Evolutionary conservation across 2,113 vertebrate genomes (phyloP), one percentile per base, ranked within the genome.

Genomic region (Xiphias gladius): DNA sequence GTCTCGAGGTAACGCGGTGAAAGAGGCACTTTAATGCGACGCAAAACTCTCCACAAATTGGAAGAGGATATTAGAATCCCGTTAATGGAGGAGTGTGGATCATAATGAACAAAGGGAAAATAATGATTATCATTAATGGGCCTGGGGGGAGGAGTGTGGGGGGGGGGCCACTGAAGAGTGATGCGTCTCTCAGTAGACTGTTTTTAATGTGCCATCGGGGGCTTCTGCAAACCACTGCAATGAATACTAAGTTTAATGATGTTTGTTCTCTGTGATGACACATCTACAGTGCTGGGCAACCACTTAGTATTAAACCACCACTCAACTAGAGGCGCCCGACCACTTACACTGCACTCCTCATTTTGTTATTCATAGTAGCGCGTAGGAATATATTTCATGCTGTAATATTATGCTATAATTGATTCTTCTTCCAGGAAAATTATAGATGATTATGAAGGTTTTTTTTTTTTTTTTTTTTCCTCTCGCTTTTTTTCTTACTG

Each of bases 71-170:
- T 86, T 82, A 86, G 78, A 82, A 74, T 43, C 64, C 55, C 77
- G 83, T 85, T 87, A 91, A 91, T 89, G 90, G 83, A 84, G 85
- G 85, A 80, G 67, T 75, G 89, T 37, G 89, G 80, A 77, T 86
- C 81, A 79, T 90, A 77, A 91, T 83, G 93, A 90, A 92, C 91
- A 91, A 91, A 89, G 74, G 87, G 82, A 74, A 91, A 90, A 90
- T 89, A 91, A 91, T 90, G 88, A 92, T 94, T 82, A 89, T 84
- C 91, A 90, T 92, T 93, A 92, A 92, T 92, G 90, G 88, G 86
- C 82, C 86, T 82, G 50, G 54, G 71, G 88, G 89, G 32, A 6
- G 6, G 32, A 6, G 32, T 3, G 32, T 35, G 32, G 32, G 32
- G 32, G 32, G 3, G 90, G 86, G 87, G 79, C 85, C 82, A 73